A percentile compares a stretch with the other conserved stretches of the same genome.
Conservation (phyloP, 2,888 invertebrate species). For the Hypselothyrea guttata region DNA sequence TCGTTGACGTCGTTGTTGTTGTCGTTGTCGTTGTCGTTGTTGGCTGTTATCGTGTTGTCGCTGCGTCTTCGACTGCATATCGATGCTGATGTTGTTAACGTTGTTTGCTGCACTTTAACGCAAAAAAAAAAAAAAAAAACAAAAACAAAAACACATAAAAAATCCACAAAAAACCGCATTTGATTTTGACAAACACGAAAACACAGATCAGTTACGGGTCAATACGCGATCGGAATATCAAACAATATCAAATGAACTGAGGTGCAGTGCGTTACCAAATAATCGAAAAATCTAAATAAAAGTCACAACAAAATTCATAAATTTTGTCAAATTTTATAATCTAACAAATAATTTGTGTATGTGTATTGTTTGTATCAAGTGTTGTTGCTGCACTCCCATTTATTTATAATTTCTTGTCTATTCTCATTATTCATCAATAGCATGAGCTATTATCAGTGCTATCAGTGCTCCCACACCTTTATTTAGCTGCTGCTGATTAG, state of each 20-base stretch:
- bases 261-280: neutral
- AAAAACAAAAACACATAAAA: neutral
- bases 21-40: conserved; percentile 26
- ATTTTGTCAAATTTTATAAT: conserved; percentile 1
- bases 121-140: neutral
- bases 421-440: conserved; percentile 30
- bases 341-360: conserved; percentile 4
- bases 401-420: conserved; percentile 15
- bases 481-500: conserved; percentile 36
- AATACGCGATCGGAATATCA: conserved; percentile 24
- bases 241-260: neutral
- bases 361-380: conserved; percentile 8
- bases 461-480: conserved; percentile 43
- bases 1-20: conserved; percentile 40
- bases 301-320: conserved; percentile 4
- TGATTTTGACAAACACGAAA: conserved; percentile 4
- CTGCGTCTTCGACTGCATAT: conserved; percentile 21
- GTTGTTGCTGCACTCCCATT: conserved; percentile 3
- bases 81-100: conserved; percentile 17
- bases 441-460: conserved; percentile 27
- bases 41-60: conserved; percentile 14
- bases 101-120: conserved; percentile 12
- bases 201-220: conserved; percentile 5
- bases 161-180: conserved; percentile 10
- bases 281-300: neutral